phyloP scores from a whole-genome alignment of 2,113 vertebrate species.

The Alces alces region DNA sequence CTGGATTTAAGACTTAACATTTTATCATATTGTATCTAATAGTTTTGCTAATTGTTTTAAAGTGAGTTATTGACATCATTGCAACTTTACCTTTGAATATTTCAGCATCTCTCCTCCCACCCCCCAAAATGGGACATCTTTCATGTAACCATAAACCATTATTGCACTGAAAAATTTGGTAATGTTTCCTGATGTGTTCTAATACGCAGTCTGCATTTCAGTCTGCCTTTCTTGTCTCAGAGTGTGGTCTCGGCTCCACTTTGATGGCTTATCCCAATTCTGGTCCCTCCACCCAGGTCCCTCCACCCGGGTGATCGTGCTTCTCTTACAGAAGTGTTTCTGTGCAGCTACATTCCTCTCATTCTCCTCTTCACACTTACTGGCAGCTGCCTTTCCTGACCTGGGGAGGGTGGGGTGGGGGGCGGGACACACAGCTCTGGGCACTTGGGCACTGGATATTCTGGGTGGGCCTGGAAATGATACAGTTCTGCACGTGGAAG shows the following conservation, averaged over 20 bases:
- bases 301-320: background rate
- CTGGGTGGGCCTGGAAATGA: background rate
- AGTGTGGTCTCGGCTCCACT: background rate
- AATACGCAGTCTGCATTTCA: background rate
- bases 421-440: background rate
- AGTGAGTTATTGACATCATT: background rate
- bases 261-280: background rate
- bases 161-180: background rate
- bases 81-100: background rate
- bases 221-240: background rate
- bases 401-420: background rate
- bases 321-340: background rate
- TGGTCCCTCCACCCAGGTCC: background rate
- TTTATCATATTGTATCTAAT: background rate
- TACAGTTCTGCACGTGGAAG: background rate
- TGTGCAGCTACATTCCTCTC: fast-evolving
- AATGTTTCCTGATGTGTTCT: background rate
- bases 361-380: background rate
- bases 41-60: background rate
- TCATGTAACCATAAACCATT: background rate
- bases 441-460: background rate
- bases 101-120: background rate
- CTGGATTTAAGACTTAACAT: background rate
- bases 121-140: background rate
- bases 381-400: background rate